Percentiles rank a stretch among this genome's conserved stretches.
phyloP scores from a whole-genome alignment of 2,797 vertebrate genomes.

The Phrynocephalus guinanensis region DNA sequence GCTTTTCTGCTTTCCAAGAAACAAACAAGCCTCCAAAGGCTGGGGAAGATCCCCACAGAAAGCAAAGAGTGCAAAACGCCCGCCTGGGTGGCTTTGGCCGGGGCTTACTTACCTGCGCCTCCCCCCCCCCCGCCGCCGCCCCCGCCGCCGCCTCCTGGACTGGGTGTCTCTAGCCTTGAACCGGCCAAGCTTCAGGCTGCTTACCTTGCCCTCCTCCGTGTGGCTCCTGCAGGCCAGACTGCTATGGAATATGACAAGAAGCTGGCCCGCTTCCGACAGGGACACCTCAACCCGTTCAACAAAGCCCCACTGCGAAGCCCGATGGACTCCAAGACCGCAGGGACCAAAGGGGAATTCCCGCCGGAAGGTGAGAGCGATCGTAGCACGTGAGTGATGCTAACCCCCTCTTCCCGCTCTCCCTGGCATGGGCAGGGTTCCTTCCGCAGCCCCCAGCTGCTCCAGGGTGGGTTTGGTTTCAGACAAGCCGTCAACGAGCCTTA shows the following conservation, averaged over 20 bases:
- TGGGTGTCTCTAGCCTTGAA: too few relatives aligned
- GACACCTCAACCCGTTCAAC: slow-evolving; percentile 95
- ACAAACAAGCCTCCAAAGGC: not conserved
- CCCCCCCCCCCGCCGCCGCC: too few relatives aligned
- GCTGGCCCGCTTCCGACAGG: slow-evolving; percentile 93
- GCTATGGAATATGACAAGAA: slow-evolving; percentile 93
- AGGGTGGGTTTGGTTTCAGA: too few relatives aligned
- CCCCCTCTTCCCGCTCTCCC: not conserved
- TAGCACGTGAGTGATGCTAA: not conserved
- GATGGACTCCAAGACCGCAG: slow-evolving; percentile 73
- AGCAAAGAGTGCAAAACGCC: not conserved
- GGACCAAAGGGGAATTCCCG: slow-evolving; percentile 68
- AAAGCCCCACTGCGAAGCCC: slow-evolving; percentile 65
- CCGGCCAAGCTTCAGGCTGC: not conserved
- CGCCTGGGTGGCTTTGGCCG: not conserved
- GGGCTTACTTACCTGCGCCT: not conserved
- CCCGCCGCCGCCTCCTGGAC: too few relatives aligned
- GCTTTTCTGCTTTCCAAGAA: slow-evolving; percentile 9
- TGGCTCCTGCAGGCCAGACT: slow-evolving; percentile 59
- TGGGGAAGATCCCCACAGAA: not conserved
- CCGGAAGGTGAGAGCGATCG: slow-evolving; percentile 77
- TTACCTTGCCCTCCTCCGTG: not conserved
- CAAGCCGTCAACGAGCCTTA: too few relatives aligned
- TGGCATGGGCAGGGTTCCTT: not conserved
- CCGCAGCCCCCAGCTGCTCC: not conserved